Conservation (phyloP, 2,888 invertebrate genomes). For the Achlya flavicornis region DNA sequence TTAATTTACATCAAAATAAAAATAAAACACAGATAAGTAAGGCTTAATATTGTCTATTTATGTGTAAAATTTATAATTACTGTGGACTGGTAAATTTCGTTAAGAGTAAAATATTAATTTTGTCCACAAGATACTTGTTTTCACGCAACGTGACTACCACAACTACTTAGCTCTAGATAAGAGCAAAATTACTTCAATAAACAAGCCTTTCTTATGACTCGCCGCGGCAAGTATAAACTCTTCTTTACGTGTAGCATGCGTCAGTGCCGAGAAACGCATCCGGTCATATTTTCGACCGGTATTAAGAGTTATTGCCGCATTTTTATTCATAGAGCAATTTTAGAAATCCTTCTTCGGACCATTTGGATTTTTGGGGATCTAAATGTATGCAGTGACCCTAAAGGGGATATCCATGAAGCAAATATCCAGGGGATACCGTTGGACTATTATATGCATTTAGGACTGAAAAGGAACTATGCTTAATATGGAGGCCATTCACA, state of each 20-base stretch:
- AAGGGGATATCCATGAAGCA: too few species aligned
- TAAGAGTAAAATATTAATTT: too few species aligned
- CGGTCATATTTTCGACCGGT: slow-evolving; percentile 68
- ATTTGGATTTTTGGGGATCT: slow-evolving; percentile 28
- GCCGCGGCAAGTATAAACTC: neutral
- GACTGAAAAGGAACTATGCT: neutral
- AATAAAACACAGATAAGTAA: too few species aligned
- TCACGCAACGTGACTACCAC: too few species aligned
- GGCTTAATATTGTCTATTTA: too few species aligned
- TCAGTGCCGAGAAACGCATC: slow-evolving; percentile 65
- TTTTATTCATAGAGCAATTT: slow-evolving; percentile 80
- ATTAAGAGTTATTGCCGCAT: slow-evolving; percentile 77
- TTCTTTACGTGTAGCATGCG: slow-evolving; percentile 47
- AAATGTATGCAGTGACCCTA: slow-evolving; percentile 26
- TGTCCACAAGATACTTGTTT: too few species aligned
- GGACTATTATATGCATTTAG: neutral
- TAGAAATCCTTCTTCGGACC: slow-evolving; percentile 63
- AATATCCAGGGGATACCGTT: neutral
- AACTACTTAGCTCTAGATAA: too few species aligned
- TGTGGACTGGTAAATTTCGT: too few species aligned
- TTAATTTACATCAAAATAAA: too few species aligned
- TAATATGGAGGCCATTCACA: neutral
- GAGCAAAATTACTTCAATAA: neutral
- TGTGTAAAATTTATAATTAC: too few species aligned
- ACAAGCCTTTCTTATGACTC: neutral